Conservation (phyloP, 2,113 vertebrate genomes). For the Pseudonaja textilis region DNA sequence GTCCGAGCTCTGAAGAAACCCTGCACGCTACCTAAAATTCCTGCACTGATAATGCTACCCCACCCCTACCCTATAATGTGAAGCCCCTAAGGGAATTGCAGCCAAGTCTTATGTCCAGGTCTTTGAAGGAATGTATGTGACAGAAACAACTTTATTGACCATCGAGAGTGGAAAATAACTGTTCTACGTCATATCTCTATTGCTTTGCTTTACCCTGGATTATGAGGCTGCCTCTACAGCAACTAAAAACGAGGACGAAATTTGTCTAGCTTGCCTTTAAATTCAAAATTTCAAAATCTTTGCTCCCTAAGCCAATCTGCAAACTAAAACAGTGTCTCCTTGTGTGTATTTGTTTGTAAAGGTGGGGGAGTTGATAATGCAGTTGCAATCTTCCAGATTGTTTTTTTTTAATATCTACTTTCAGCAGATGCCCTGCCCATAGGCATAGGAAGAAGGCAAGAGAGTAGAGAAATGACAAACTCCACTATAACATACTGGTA, state of each 20-base stretch:
- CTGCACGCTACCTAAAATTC: neutral
- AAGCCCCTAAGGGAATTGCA: neutral
- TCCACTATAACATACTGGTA: neutral
- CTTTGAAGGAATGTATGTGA: neutral
- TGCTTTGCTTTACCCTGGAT: neutral
- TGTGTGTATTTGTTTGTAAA: neutral
- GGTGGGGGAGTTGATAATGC: neutral
- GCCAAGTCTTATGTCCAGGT: neutral
- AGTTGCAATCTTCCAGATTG: neutral
- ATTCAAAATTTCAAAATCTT: neutral
- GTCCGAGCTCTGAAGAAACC: neutral
- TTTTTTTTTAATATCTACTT: neutral
- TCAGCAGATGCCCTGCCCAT: neutral
- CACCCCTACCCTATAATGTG: neutral
- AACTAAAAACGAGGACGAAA: neutral
- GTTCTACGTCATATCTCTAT: neutral
- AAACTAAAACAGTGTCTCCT: neutral
- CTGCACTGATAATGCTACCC: neutral
- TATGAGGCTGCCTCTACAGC: neutral
- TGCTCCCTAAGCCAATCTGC: neutral
- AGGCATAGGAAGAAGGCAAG: neutral
- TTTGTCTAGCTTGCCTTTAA: neutral
- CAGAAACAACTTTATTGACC: neutral
- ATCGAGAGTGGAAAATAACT: neutral
- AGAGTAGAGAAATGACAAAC: neutral